Evolutionary conservation across 2,113 vertebrate genomes (phyloP), one percentile per base, ranked within the genome.

Genomic region (Jaculus jaculus): DNA sequence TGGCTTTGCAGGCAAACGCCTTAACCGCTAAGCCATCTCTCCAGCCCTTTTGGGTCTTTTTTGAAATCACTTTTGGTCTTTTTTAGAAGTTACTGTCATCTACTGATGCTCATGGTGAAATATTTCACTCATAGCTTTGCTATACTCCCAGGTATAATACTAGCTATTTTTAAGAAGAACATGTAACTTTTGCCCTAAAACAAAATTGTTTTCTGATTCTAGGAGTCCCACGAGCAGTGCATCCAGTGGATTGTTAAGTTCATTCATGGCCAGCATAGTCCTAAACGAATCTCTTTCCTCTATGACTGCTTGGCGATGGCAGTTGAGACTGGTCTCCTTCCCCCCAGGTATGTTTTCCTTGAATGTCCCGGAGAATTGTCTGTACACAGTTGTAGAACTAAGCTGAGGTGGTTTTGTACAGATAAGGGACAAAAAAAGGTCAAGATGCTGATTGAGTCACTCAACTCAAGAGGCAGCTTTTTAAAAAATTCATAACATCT

Each of bases 141-240:
- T 89, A 21, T 47, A 32, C 8, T 84, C 7, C 3, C 17, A 83
- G 20, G 30, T 63, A 0, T 86, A n/a, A 10, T 75, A 23, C 65
- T 87, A 84, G 16, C 23, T 42, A 9, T 69, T 66, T 69, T 84
- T 81, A 34, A 1, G 73, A 84, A 15, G 2, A 75, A 86, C 73
- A 32, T 87, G 7, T 32, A 73, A n/a, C 34, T 92, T 84, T 47
- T 78, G 72, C 68, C n/a, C 18, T 77, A 69, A 95, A 79, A 12
- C 90, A 26, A 82, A 79, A 92, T 30, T 7, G 37, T 92, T 73
- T 96, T 95, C 30, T 94, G 0, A 91, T 91, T 97, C 97, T 94
- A 99, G 99, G 99, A 99, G 80, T 99, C 99, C 69, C 99, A 99
- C 95, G 99, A 99, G 39, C 99, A 99, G 32, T 99, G 99, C 71